Evolutionary conservation across 2,797 vertebrate genomes (phyloP).

Genomic region (Eupleurogrammus muticus): DNA sequence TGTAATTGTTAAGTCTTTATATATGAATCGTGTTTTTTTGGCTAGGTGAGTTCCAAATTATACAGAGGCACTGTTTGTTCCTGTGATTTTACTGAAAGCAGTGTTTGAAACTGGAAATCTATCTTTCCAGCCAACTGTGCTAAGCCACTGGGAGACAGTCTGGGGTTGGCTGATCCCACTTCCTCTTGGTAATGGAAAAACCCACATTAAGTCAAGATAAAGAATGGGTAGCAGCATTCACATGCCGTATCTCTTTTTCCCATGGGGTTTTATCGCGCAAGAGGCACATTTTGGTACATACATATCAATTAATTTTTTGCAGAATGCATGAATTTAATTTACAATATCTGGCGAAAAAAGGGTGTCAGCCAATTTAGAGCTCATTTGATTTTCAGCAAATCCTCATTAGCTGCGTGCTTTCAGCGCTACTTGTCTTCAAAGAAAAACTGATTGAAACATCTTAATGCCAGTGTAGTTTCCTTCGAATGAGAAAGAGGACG

Average conservation of each 20-base stretch:
- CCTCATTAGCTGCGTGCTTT: slow-evolving; percentile 51
- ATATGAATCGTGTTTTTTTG: slow-evolving; percentile 39
- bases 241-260: slow-evolving; percentile 52
- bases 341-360: slow-evolving; percentile 38
- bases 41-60: slow-evolving; percentile 46
- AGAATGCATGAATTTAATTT: slow-evolving; percentile 61
- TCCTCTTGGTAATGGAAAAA: slow-evolving; percentile 70
- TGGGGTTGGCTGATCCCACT: slow-evolving; percentile 61
- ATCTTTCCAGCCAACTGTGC: slow-evolving; percentile 59
- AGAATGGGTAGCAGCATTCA: slow-evolving; percentile 53
- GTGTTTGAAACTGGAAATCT: slow-evolving; percentile 42
- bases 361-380: slow-evolving; percentile 50
- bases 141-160: slow-evolving; percentile 58
- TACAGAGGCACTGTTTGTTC: slow-evolving; percentile 39
- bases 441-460: slow-evolving; percentile 61
- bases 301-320: slow-evolving; percentile 53
- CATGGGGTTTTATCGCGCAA: slow-evolving; percentile 30
- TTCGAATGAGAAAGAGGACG: slow-evolving; percentile 56
- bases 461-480: slow-evolving; percentile 52
- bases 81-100: slow-evolving; percentile 42
- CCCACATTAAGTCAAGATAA: slow-evolving; percentile 61
- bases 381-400: slow-evolving; percentile 65
- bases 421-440: slow-evolving; percentile 60
- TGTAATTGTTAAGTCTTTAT: slow-evolving; percentile 14
- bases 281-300: slow-evolving; percentile 41